These are phyloP conservation scores for Triplophysa siluroides DNA, from an alignment of 2,113 vertebrate species.

Conservation along the genomic window DNA sequence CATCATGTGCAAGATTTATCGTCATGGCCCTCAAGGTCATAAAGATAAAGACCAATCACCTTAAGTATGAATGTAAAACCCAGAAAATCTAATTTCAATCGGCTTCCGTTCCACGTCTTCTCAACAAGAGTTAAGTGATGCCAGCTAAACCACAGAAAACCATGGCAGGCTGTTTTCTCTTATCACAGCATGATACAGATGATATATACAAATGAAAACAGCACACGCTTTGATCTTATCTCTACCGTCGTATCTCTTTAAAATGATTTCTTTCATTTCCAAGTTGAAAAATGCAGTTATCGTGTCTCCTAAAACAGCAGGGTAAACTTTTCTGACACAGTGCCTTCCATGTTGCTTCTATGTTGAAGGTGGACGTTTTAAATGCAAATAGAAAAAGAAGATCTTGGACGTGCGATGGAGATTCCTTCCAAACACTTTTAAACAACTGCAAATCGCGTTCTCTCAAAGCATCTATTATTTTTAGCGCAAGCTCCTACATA, in stretches of 20 bases:
- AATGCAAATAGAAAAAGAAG: slow-evolving; percentile 12
- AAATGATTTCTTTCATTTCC: slow-evolving; percentile 32
- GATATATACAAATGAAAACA: slow-evolving; percentile 14
- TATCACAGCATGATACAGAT: slow-evolving; percentile 25
- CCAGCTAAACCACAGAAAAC: slow-evolving; percentile 10
- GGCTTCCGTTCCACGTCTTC: neutral
- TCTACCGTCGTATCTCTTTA: neutral
- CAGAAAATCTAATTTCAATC: neutral
- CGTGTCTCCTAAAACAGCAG: neutral
- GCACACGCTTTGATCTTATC: slow-evolving; percentile 1
- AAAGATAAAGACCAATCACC: neutral
- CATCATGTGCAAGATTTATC: neutral
- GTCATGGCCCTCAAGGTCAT: too few relatives aligned
- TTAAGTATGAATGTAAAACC: neutral
- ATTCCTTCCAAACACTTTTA: slow-evolving; percentile 31
- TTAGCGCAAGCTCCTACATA: slow-evolving; percentile 15
- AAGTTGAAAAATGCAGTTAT: slow-evolving; percentile 5
- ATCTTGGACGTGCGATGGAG: neutral
- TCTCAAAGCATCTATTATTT: slow-evolving; percentile 37
- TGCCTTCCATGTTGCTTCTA: neutral
- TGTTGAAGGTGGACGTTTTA: neutral
- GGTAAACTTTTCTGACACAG: neutral
- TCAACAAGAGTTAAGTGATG: neutral
- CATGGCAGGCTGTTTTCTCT: slow-evolving; percentile 21
- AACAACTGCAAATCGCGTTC: slow-evolving; percentile 17